phyloP scores from a whole-genome alignment of 2,888 invertebrate genomes.

The Netelia virgata region DNA sequence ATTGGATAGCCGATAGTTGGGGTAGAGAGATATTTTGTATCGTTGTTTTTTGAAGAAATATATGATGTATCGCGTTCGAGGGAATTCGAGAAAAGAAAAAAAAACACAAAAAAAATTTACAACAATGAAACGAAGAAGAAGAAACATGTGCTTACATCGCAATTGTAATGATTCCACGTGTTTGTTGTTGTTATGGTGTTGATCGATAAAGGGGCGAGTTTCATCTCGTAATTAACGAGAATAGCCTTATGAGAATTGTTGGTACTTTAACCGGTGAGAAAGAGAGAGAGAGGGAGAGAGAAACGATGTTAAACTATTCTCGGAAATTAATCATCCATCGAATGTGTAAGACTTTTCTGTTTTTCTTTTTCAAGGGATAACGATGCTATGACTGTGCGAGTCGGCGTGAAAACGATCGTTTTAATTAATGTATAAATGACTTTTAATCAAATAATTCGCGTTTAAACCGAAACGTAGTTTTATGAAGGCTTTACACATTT shows the following conservation, averaged over 20 bases:
- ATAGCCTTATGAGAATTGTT: constrained; percentile 55
- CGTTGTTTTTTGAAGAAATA: constrained; percentile 67
- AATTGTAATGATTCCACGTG: constrained; percentile 34
- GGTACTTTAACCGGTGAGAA: constrained; percentile 1
- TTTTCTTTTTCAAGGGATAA: constrained; percentile 2
- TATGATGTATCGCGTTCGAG: constrained; percentile 48
- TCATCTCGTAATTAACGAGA: not conserved
- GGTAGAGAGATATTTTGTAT: constrained; percentile 67
- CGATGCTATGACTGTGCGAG: not conserved
- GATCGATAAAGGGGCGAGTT: constrained; percentile 15
- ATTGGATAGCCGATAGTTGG: constrained; percentile 57
- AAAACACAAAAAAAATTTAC: constrained; percentile 34
- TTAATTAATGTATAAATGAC: constrained; percentile 1
- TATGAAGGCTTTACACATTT: constrained; percentile 47
- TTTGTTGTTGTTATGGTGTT: constrained; percentile 48
- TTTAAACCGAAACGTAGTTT: constrained; percentile 15
- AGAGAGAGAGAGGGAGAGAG: not conserved
- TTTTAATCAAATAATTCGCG: constrained; percentile 36
- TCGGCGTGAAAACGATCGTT: not conserved
- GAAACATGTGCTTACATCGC: constrained; percentile 55
- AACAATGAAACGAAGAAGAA: constrained; percentile 17
- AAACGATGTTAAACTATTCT: constrained; percentile 1
- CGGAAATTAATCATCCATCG: constrained; percentile 16
- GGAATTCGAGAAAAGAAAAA: constrained; percentile 2
- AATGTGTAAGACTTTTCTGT: constrained; percentile 6